A percentile compares a stretch with the other conserved stretches of the same genome.
These are phyloP conservation scores for Cryptotermes secundus DNA, from an alignment of 1,140 invertebrate genomes.

Conservation along the genomic window DNA sequence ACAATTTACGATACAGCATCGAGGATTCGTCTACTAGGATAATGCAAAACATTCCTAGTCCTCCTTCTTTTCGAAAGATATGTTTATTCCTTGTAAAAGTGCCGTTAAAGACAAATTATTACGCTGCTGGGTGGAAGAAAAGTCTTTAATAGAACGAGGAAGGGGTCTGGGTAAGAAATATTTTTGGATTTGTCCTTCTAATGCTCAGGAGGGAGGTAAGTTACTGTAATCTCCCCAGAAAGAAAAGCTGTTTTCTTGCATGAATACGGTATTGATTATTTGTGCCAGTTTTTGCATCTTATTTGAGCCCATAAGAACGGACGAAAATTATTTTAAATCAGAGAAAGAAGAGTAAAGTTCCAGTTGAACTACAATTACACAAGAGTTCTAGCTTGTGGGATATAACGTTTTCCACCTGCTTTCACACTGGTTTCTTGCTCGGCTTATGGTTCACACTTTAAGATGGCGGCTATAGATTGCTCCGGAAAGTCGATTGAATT, in stretches of 20 bases:
- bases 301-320: too few species aligned
- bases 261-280: not conserved
- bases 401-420: too few species aligned
- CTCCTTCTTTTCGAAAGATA: not conserved
- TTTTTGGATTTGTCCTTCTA: not conserved
- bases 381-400: too few species aligned
- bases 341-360: too few species aligned
- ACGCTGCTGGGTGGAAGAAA: not conserved
- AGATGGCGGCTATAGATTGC: too few species aligned
- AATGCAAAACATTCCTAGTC: not conserved
- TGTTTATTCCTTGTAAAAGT: not conserved
- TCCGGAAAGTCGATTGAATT: too few species aligned
- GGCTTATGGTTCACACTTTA: too few species aligned
- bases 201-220: not conserved
- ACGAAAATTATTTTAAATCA: too few species aligned
- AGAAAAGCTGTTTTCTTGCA: not conserved
- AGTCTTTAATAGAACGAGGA: not conserved
- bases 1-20: not conserved
- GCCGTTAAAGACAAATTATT: conserved; percentile 9
- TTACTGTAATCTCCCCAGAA: not conserved
- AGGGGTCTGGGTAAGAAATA: not conserved
- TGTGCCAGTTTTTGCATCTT: not conserved
- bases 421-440: too few species aligned
- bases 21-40: not conserved
- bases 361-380: too few species aligned